Conservation (phyloP, 1,140 invertebrate genomes). For the Subanguina moxae region DNA sequence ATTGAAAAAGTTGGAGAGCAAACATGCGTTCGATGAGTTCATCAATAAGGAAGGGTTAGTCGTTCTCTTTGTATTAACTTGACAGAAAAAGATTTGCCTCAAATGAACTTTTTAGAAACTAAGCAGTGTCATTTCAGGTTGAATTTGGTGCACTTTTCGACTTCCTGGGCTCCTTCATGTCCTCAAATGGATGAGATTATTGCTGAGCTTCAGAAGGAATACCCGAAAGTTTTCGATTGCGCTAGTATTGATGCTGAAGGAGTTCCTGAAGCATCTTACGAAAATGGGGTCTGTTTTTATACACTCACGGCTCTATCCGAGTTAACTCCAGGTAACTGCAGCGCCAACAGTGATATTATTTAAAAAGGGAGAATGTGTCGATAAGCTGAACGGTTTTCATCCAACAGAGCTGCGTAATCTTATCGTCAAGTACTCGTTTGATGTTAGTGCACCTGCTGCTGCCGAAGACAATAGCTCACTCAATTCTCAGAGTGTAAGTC, state of each 20-base stretch:
- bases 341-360: slow-evolving; percentile 53
- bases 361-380: slow-evolving; percentile 21
- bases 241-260: slow-evolving; percentile 48
- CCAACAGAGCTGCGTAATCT: slow-evolving; percentile 35
- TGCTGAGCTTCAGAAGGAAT: slow-evolving; percentile 31
- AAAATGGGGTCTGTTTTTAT: slow-evolving; percentile 21
- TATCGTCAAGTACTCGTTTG: slow-evolving; percentile 31
- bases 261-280: slow-evolving; percentile 39
- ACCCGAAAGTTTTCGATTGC: slow-evolving; percentile 26
- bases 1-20: slow-evolving; percentile 10
- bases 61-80: too few species aligned
- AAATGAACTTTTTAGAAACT: too few species aligned
- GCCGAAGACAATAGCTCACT: neutral
- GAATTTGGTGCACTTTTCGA: slow-evolving; percentile 39
- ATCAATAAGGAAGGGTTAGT: slow-evolving; percentile 27
- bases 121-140: slow-evolving; percentile 27
- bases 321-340: slow-evolving; percentile 17
- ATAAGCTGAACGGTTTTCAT: slow-evolving; percentile 25
- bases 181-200: slow-evolving; percentile 39
- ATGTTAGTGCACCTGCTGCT: neutral
- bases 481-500: slow-evolving; percentile 1
- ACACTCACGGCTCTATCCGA: too few species aligned
- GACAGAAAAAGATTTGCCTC: too few species aligned
- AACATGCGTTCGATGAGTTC: slow-evolving; percentile 30
- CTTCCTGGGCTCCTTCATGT: slow-evolving; percentile 35